A percentile compares a stretch with the other conserved stretches of the same genome.
Evolutionary conservation across 2,797 vertebrate species (phyloP).

Genomic region (Crocodylus rhombifer): DNA sequence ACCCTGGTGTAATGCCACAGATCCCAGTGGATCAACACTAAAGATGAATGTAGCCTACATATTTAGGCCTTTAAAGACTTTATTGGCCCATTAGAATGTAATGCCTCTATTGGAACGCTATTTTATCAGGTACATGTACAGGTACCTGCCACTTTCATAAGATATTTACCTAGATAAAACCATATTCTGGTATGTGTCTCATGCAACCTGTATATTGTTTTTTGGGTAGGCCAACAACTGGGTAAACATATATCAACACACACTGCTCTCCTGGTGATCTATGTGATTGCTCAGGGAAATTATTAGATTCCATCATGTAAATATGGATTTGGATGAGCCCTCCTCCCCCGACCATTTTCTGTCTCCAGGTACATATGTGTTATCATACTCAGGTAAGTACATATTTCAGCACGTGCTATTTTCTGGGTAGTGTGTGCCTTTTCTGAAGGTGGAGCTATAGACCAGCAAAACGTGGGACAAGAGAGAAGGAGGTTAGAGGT

Average conservation of each 20-base stretch:
- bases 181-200: background rate
- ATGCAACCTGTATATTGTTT: background rate
- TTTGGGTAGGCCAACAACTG: background rate
- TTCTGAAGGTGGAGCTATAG: background rate
- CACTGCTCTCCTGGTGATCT: background rate
- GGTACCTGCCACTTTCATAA: background rate
- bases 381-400: background rate
- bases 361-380: background rate
- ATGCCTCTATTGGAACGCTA: rapidly evolving
- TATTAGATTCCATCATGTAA: background rate
- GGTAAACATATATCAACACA: background rate
- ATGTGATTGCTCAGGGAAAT: background rate
- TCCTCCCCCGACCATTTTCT: background rate
- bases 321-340: background rate
- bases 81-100: background rate
- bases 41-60: background rate
- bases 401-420: background rate
- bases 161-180: background rate
- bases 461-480: background rate
- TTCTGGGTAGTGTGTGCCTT: background rate
- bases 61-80: background rate
- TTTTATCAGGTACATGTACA: background rate
- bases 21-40: background rate
- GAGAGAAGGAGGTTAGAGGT: no score
- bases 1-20: background rate